These are phyloP conservation scores for Triplophysa rosa DNA, from an alignment of 2,113 vertebrate species.

Conservation along the genomic window DNA sequence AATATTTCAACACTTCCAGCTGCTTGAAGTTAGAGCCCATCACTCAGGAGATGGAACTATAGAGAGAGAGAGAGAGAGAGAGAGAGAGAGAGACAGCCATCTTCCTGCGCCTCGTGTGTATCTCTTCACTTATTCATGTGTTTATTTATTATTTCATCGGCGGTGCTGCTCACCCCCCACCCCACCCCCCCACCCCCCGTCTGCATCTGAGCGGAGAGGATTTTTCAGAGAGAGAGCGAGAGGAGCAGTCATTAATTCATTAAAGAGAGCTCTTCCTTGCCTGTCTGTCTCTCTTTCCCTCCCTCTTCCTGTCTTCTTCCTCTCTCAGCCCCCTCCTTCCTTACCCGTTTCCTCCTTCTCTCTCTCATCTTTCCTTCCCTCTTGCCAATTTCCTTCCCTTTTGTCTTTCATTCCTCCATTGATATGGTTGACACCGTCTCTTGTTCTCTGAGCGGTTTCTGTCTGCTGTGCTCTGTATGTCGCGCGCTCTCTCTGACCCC, in stretches of 20 bases:
- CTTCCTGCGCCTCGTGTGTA: conserved; percentile 69
- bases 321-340: conserved; percentile 11
- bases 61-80: conserved; percentile 46
- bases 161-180: conserved; percentile 29
- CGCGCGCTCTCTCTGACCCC: neutral
- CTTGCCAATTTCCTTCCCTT: conserved; percentile 20
- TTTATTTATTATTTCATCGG: conserved; percentile 80
- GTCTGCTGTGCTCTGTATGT: neutral
- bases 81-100: conserved; percentile 41
- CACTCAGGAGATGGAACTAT: conserved; percentile 69
- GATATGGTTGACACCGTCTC: conserved; percentile 16
- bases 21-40: conserved; percentile 77
- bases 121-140: conserved; percentile 78
- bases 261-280: conserved; percentile 60
- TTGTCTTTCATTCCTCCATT: conserved; percentile 10
- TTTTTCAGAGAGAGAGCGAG: no score
- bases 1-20: conserved; percentile 81
- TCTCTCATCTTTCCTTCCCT: conserved; percentile 3
- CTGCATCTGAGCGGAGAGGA: conserved; percentile 58
- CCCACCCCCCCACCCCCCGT: neutral
- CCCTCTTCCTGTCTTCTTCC: conserved; percentile 32
- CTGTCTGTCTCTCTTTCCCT: conserved; percentile 38
- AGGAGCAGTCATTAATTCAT: conserved; percentile 77
- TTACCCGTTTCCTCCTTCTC: neutral
- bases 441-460: neutral